Evolutionary conservation across 1,140 invertebrate species (phyloP).

Genomic region (Drosophila takahashii): DNA sequence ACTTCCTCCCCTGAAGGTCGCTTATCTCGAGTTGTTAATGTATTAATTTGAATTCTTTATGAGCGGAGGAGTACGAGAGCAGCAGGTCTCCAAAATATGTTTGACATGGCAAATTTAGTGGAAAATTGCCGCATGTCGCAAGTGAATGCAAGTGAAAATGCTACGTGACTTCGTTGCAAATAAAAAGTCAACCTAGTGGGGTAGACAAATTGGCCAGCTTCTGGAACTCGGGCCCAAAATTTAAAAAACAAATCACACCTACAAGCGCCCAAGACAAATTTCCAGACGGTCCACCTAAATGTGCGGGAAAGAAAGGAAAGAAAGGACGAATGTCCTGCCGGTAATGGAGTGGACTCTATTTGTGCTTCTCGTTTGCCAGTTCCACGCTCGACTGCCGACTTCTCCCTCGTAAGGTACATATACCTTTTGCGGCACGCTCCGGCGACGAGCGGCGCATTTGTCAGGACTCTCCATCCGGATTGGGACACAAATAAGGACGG

Average conservation of each 20-base stretch:
- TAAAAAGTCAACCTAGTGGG: constrained; percentile 38
- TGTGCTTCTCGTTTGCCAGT: constrained; percentile 53
- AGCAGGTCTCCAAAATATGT: constrained; percentile 55
- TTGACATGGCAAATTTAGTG: constrained; percentile 81
- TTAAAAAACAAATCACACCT: constrained; percentile 83
- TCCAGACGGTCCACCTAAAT: constrained; percentile 28
- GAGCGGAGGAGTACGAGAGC: neutral
- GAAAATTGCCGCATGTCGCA: constrained; percentile 81
- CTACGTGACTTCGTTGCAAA: constrained; percentile 75
- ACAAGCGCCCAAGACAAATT: constrained; percentile 68
- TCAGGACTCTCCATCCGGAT: constrained; percentile 44
- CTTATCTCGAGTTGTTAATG: constrained; percentile 70
- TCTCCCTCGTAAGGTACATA: neutral
- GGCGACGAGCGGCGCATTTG: constrained; percentile 59
- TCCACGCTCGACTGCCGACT: constrained; percentile 40
- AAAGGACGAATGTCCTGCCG: constrained; percentile 38
- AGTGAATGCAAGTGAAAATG: constrained; percentile 67
- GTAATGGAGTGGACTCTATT: constrained; percentile 81
- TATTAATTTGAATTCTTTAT: constrained; percentile 78
- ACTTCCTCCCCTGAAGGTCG: neutral
- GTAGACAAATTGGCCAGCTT: constrained; percentile 71
- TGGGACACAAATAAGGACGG: constrained; percentile 7
- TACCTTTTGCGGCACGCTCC: constrained; percentile 65
- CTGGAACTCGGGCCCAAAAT: constrained; percentile 42
- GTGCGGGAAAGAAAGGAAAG: constrained; percentile 25